Evolutionary conservation across 2,888 invertebrate species (phyloP).

Genomic region (Pandemis corylana): DNA sequence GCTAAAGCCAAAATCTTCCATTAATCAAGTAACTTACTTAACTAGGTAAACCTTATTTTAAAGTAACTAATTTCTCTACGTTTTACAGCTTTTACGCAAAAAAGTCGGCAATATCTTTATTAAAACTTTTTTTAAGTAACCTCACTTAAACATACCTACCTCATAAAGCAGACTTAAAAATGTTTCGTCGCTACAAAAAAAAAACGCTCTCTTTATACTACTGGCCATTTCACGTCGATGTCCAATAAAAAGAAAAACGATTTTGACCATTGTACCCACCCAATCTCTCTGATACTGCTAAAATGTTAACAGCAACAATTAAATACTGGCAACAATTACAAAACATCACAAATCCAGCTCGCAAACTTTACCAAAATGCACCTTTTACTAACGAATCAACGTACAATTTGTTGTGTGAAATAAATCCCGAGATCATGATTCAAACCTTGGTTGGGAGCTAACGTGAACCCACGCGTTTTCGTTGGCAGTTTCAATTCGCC

Average conservation of each 20-base stretch:
- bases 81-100: too few species aligned
- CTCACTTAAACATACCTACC: too few species aligned
- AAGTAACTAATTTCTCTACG: too few species aligned
- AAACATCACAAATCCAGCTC: conserved; percentile 14
- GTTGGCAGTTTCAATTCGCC: conserved; percentile 61
- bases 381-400: not conserved
- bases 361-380: not conserved
- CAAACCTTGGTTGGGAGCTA: conserved; percentile 51
- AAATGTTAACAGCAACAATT: conserved; percentile 38
- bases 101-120: too few species aligned
- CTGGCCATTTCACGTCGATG: too few species aligned
- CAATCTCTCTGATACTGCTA: conserved; percentile 36
- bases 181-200: too few species aligned
- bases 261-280: conserved; percentile 35
- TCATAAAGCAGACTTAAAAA: too few species aligned
- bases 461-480: conserved; percentile 72
- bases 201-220: too few species aligned
- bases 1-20: too few species aligned
- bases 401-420: conserved; percentile 13
- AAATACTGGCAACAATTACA: not conserved
- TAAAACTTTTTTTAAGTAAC: too few species aligned
- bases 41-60: too few species aligned
- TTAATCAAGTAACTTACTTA: too few species aligned
- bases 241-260: conserved; percentile 8
- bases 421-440: conserved; percentile 50